A percentile compares a stretch with the other conserved stretches of the same genome.
Conservation (phyloP, 2,797 vertebrate genomes). For the Coracias cyanogaster region DNA sequence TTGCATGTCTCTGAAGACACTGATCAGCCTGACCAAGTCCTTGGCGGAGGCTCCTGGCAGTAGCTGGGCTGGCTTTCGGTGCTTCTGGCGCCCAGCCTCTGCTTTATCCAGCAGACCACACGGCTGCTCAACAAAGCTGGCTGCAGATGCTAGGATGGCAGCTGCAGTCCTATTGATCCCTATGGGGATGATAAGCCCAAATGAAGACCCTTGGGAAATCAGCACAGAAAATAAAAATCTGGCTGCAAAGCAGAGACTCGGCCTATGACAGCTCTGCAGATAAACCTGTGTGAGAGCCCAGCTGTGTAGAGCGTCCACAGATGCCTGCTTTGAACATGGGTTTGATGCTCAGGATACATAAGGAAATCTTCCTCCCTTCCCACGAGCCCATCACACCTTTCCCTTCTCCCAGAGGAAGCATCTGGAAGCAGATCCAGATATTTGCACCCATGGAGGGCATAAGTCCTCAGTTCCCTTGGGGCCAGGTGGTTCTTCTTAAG, state of each 20-base stretch:
- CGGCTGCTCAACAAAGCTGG: constrained; percentile 36
- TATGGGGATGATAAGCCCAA: constrained; percentile 47
- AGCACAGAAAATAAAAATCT: constrained; percentile 29
- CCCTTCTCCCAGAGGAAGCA: background rate
- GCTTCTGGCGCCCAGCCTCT: constrained; percentile 1
- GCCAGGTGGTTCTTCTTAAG: background rate
- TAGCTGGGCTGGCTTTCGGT: background rate
- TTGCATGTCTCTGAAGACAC: background rate
- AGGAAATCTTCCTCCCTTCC: background rate
- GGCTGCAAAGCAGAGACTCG: background rate
- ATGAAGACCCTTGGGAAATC: constrained; percentile 58
- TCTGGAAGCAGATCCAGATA: background rate
- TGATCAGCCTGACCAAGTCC: background rate
- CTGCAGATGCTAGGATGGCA: constrained; percentile 30
- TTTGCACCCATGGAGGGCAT: background rate
- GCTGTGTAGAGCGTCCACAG: background rate
- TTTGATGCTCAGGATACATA: background rate
- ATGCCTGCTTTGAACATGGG: background rate
- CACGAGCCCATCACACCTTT: background rate
- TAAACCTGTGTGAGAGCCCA: background rate
- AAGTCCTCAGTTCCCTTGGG: background rate
- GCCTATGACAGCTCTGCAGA: constrained; percentile 1
- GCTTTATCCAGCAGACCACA: constrained; percentile 17
- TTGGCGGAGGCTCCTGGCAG: background rate
- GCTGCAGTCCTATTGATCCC: constrained; percentile 62